phyloP scores from a whole-genome alignment of 37 sponge, comb jelly and placozoan species.

The Trichoplax adhaerens region DNA sequence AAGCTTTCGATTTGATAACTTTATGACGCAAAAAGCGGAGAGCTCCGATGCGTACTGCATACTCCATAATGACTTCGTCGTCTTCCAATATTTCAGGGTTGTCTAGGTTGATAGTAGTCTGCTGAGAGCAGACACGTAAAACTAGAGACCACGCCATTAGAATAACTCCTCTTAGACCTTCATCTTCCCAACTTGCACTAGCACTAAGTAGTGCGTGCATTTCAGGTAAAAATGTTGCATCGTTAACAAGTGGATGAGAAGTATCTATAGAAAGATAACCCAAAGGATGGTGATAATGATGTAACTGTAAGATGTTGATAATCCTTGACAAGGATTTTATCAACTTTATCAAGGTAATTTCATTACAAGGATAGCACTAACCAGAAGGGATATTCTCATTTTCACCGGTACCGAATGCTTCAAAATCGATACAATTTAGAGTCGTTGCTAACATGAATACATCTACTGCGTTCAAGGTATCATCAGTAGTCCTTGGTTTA shows the following conservation, averaged over 20 bases:
- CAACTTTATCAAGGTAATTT: too few relatives aligned
- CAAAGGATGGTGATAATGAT: too few relatives aligned
- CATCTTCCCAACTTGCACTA: conserved; percentile 17
- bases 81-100: conserved; percentile 14
- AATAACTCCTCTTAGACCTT: conserved; percentile 40
- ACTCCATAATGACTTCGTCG: conserved; percentile 44
- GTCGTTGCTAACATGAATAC: conserved; percentile 52
- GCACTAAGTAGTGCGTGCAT: conserved; percentile 10
- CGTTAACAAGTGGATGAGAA: conserved; percentile 30
- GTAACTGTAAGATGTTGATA: too few relatives aligned
- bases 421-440: conserved; percentile 58
- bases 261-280: conserved; percentile 10
- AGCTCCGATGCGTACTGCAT: conserved; percentile 22
- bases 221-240: conserved; percentile 27
- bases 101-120: too few relatives aligned
- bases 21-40: conserved; percentile 32
- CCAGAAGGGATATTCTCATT: too few relatives aligned
- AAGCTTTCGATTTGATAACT: conserved; percentile 24
- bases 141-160: conserved; percentile 58
- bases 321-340: too few relatives aligned
- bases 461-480: conserved; percentile 37
- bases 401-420: too few relatives aligned
- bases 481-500: conserved; percentile 10
- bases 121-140: background rate
- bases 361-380: too few relatives aligned